These are phyloP conservation scores for Clarias platycephalus DNA, from an alignment of 2,797 vertebrate genomes.

Conservation along the genomic window DNA sequence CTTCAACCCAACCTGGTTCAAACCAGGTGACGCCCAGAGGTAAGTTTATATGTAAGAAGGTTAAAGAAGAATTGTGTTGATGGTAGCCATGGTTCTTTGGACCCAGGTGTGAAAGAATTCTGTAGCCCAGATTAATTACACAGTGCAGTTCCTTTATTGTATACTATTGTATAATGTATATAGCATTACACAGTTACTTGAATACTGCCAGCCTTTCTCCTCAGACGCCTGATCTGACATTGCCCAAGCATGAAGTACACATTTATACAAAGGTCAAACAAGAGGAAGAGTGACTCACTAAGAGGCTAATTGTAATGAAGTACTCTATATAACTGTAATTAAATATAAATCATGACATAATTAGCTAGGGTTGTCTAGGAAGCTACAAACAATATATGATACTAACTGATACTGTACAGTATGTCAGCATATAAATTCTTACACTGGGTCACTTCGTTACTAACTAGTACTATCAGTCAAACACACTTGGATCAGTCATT, in stretches of 20 bases:
- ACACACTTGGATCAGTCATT: background rate
- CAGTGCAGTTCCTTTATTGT: background rate
- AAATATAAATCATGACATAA: background rate
- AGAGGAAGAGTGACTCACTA: background rate
- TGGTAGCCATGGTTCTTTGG: background rate
- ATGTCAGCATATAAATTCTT: too few relatives aligned
- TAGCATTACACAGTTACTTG: background rate
- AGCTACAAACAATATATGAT: background rate
- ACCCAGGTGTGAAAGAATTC: background rate
- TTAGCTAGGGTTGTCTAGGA: background rate
- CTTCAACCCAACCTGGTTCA: slow-evolving; percentile 80
- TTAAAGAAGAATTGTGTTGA: background rate
- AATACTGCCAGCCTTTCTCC: background rate
- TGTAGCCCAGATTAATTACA: background rate
- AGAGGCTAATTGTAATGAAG: background rate
- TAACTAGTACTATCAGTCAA: background rate
- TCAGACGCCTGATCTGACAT: background rate
- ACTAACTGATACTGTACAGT: background rate
- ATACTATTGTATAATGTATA: background rate
- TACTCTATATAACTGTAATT: background rate
- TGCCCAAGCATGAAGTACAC: background rate
- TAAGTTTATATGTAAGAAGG: slow-evolving; percentile 59
- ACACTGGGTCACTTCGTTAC: too few relatives aligned
- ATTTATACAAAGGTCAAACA: too few relatives aligned
- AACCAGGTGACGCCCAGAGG: slow-evolving; percentile 77